Conservation (phyloP, 2,113 vertebrate species). For the Tympanuchus pallidicinctus region DNA sequence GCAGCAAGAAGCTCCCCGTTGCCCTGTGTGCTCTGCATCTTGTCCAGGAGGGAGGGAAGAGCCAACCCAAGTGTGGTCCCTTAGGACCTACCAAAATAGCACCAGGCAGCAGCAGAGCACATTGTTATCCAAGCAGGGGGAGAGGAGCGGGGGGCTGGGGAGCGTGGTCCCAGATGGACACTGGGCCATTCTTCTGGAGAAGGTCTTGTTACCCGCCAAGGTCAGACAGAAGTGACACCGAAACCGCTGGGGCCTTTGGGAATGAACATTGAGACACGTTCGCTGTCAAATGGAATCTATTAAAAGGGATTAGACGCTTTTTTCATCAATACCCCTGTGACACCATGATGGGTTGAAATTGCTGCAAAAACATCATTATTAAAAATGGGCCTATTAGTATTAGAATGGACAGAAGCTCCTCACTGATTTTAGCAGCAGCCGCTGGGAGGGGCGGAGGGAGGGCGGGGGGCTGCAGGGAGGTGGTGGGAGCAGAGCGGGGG, state of each 20-base stretch:
- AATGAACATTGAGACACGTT: conserved; percentile 58
- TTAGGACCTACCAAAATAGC: background rate
- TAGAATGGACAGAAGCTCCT: conserved; percentile 72
- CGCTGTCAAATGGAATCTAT: conserved; percentile 77
- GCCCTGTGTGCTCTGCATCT: background rate
- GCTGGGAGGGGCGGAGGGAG: fast-evolving
- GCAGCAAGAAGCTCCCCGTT: background rate
- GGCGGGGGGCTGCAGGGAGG: background rate
- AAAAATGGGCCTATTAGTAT: conserved; percentile 75
- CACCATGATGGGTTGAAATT: conserved; percentile 73
- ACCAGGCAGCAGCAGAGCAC: background rate
- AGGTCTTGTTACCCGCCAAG: conserved; percentile 21
- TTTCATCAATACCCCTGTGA: conserved; percentile 68
- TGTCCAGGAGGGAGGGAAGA: background rate
- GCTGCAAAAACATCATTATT: conserved; percentile 78
- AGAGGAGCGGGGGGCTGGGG: background rate
- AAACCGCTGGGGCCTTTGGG: conserved; percentile 48
- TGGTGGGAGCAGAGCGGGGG: background rate
- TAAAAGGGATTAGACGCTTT: conserved; percentile 71
- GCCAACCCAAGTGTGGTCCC: background rate
- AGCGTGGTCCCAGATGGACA: conserved; percentile 34
- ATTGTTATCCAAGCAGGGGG: background rate
- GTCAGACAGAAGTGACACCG: conserved; percentile 51
- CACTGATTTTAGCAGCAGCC: conserved; percentile 54
- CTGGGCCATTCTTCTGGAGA: conserved; percentile 63